These are phyloP conservation scores for Drosophila pruinosa DNA, from an alignment of 1,140 invertebrate genomes.

Conservation along the genomic window DNA sequence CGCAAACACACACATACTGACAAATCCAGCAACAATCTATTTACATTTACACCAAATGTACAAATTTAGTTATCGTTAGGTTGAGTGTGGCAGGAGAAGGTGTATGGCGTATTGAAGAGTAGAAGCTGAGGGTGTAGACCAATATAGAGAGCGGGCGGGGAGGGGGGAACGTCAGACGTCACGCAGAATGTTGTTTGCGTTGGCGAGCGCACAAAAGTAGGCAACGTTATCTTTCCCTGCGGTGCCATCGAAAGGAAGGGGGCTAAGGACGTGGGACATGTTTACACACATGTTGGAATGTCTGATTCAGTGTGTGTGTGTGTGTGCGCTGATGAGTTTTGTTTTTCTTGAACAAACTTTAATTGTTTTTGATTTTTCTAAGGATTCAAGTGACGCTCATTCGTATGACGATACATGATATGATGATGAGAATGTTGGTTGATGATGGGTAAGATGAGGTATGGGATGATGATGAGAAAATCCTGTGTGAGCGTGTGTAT, in stretches of 20 bases:
- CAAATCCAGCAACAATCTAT: conserved; percentile 64
- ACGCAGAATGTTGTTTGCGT: conserved; percentile 74
- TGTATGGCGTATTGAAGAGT: background rate
- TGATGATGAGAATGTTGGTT: background rate
- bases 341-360: conserved; percentile 80
- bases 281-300: conserved; percentile 60
- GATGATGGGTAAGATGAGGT: background rate
- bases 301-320: conserved; percentile 6
- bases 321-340: conserved; percentile 66
- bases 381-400: conserved; percentile 72
- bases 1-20: conserved; percentile 18
- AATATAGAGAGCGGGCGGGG: background rate
- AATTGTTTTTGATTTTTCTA: conserved; percentile 80
- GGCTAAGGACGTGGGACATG: conserved; percentile 41
- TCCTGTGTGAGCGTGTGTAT: conserved; percentile 23
- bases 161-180: conserved; percentile 57
- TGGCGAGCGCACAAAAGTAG: conserved; percentile 76
- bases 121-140: background rate
- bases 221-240: conserved; percentile 66
- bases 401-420: conserved; percentile 11
- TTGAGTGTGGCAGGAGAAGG: background rate
- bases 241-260: background rate
- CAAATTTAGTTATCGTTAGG: conserved; percentile 77
- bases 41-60: conserved; percentile 81
- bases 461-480: background rate